Evolutionary conservation across 2,797 vertebrate genomes (phyloP), one percentile per base, ranked within the genome.

Genomic region (Sebastes minor): DNA sequence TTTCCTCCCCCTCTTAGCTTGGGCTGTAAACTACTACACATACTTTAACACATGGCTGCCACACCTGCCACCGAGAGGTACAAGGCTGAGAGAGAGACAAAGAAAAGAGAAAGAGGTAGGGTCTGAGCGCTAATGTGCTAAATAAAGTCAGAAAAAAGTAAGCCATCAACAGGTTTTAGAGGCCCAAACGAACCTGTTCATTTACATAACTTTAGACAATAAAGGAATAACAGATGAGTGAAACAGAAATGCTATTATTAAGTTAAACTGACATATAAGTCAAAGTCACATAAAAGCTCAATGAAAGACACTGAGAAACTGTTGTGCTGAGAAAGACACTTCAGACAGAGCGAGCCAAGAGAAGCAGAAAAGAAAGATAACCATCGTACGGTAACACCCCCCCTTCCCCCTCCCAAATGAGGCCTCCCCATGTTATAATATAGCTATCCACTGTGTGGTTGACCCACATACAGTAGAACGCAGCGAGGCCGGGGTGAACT

Each of bases 21-120:
- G 67, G 74, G 85, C 87, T 84, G 85, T 89, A 89, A 93, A 92
- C 88, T 76, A 85, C 84, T 78, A 87, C 74, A 86, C 86, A 87
- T 88, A 86, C 87, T 88, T 88, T 75, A 92, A 89, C 90, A 92
- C 91, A 93, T 90, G 82, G 87, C 66, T 32, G 20, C 76, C 90
- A 90, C 91, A 94, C 93, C 93, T 94, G 92, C 88, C 85, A 84
- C 80, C 12, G 71, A 83, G 71, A 86, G n/a, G 78, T 82, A 81
- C 66, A 85, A 72, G 68, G 67, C 77, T 64, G 60, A 75, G 35
- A 82, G 38, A 74, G 80, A 86, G 68, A 86, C 56, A 78, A 81
- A 86, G 59, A 74, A 74, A 65, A 65, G 55, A 56, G 59, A 73
- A 74, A 49, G 56, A 74, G n/a, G 20, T 9, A 20, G 11, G 22